Base-by-base conservation (phyloP, 2,797 vertebrate species). In the Paedocypris micromegethes region DNA sequence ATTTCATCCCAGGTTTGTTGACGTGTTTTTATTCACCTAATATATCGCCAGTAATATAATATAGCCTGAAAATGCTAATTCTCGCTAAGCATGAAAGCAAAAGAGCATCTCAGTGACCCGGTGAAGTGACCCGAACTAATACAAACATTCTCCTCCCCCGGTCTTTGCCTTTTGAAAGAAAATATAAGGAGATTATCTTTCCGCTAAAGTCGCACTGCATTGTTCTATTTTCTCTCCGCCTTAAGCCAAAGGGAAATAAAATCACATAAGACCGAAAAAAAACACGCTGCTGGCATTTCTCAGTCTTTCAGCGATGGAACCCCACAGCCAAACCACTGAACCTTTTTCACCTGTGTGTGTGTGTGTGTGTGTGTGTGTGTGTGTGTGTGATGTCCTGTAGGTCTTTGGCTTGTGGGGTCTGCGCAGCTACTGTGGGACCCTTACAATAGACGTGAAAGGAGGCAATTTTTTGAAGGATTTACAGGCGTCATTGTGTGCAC, bases 191-290 rank as follows among this genome's bases (percentile, higher is more conserved):
- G n/a, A 63, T 63, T 23, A 23, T 40, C 44, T 6, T 64, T 53
- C 1, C 1, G n/a, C 50, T 43, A 44, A 63, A 63, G 40, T 52
- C 23, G 42, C 9, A 52, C 5, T 63, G 56, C 45, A 9, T 37
- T 37, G 50, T 45, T 64, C 7, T 64, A 9, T 47, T 42, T 48
- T 58, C 39, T 51, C 54, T 44, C 9, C 9, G 23, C 48, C 23
- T 68, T 41, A 52, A 39, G 23, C 66, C 42, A 44, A 44, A 58
- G 9, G 46, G 37, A 59, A 47, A 44, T 5, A 53, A 48, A 49
- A 61, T 69, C 51, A 69, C 44, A 61, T 8, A 69, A 9, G n/a
- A 69, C 37, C 44, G 53, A n/a, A 23, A 1, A 23, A 1, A 54
- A 38, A 55, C 43, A 7, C 44, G 66, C 56, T 49, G 2, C 2